These are phyloP conservation scores for Drosophila meridionalis DNA, from an alignment of 2,888 invertebrate species.

Conservation along the genomic window DNA sequence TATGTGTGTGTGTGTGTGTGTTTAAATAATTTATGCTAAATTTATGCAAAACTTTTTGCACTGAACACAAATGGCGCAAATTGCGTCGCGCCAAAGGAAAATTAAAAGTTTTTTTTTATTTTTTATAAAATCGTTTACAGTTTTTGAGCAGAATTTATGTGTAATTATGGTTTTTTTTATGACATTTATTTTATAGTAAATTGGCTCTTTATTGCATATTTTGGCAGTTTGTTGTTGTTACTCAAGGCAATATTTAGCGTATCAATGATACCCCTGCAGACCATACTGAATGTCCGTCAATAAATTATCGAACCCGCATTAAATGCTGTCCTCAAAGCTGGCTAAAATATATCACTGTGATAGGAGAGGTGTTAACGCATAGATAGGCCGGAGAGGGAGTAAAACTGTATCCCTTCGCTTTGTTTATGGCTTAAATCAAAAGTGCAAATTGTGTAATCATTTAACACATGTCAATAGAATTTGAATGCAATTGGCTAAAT, in stretches of 20 bases:
- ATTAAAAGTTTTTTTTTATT: conserved; percentile 4
- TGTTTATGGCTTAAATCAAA: neutral
- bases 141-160: conserved; percentile 43
- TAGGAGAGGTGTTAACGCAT: conserved; percentile 1
- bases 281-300: neutral
- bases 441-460: neutral
- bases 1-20: conserved; percentile 8
- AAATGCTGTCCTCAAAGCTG: conserved; percentile 8
- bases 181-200: conserved; percentile 37
- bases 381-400: neutral
- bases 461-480: neutral
- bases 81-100: conserved; percentile 11
- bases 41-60: conserved; percentile 57
- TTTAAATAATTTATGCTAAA: conserved; percentile 43
- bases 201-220: conserved; percentile 62
- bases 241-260: conserved; percentile 32
- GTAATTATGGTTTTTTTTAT: conserved; percentile 53
- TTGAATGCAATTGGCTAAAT: too few species aligned
- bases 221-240: conserved; percentile 63
- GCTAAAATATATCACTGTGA: neutral
- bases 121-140: conserved; percentile 32
- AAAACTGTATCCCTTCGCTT: neutral
- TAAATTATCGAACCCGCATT: conserved; percentile 4
- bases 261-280: conserved; percentile 31
- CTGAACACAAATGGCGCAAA: conserved; percentile 63